Percentiles rank a stretch among this genome's conserved stretches.
Conservation (phyloP, 2,113 vertebrate species). For the Malurus alboscapulatus region DNA sequence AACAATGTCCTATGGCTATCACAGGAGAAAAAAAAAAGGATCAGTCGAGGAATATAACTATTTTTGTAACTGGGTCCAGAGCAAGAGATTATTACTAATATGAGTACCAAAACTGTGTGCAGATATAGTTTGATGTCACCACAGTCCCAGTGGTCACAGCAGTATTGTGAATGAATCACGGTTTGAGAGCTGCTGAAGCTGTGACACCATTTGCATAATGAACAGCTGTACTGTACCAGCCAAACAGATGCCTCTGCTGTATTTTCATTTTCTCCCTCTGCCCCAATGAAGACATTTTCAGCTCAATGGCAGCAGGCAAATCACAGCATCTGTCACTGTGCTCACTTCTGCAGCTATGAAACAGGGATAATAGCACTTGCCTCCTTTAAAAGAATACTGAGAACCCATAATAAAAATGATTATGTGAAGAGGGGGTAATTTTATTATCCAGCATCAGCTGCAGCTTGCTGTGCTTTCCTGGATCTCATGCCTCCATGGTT, state of each 20-base stretch:
- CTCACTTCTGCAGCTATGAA: background rate
- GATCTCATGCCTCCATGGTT: background rate
- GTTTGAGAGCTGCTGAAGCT: background rate
- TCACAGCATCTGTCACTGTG: background rate
- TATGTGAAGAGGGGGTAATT: background rate
- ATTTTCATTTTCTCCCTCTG: background rate
- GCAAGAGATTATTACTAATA: background rate
- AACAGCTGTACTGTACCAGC: background rate
- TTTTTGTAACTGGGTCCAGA: background rate
- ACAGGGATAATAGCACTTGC: background rate
- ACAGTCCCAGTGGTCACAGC: background rate
- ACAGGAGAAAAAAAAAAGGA: background rate
- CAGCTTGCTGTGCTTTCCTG: background rate
- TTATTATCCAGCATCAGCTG: background rate
- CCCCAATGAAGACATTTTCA: background rate
- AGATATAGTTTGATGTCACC: background rate
- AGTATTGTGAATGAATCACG: background rate
- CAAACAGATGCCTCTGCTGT: constrained; percentile 8
- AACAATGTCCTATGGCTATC: background rate
- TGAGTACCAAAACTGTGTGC: background rate
- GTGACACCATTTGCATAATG: background rate
- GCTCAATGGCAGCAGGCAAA: background rate
- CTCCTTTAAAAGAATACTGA: background rate
- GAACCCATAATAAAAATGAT: background rate
- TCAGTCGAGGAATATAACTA: background rate